Percentiles rank a stretch among this genome's conserved stretches.
Evolutionary conservation across 2,888 invertebrate genomes (phyloP).

Genomic region (Parnassius orleans): DNA sequence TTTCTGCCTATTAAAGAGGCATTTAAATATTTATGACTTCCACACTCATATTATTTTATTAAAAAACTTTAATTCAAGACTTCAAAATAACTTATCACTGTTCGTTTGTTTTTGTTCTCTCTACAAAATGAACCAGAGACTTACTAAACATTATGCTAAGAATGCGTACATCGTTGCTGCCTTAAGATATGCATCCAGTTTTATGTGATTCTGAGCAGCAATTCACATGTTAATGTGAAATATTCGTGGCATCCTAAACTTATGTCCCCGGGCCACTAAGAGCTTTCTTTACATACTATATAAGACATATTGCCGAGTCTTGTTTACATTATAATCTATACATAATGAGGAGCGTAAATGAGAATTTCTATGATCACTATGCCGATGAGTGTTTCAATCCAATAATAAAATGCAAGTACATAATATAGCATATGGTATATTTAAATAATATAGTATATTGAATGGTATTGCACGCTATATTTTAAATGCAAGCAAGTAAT

Average conservation of each 20-base stretch:
- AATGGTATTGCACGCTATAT: too few species aligned
- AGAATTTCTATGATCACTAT: too few species aligned
- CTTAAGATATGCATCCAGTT: slow-evolving; percentile 52
- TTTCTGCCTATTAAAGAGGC: slow-evolving; percentile 28
- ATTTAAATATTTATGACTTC: slow-evolving; percentile 9
- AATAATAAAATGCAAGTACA: too few species aligned
- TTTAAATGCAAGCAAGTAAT: too few species aligned
- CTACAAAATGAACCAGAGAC: slow-evolving; percentile 31
- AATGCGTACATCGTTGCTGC: slow-evolving; percentile 28
- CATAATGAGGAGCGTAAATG: slow-evolving; percentile 5
- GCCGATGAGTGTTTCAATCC: too few species aligned
- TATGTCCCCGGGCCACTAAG: slow-evolving; percentile 7
- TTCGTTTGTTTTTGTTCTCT: not conserved
- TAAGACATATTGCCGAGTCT: slow-evolving; percentile 6
- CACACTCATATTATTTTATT: slow-evolving; percentile 3
- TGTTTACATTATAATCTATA: slow-evolving; percentile 6
- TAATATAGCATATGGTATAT: too few species aligned
- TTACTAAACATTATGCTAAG: slow-evolving; percentile 35
- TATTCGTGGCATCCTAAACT: slow-evolving; percentile 40
- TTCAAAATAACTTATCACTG: not conserved
- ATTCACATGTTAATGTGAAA: slow-evolving; percentile 60
- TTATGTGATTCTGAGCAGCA: slow-evolving; percentile 42
- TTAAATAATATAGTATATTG: too few species aligned
- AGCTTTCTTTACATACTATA: slow-evolving; percentile 24
- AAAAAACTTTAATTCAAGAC: slow-evolving; percentile 25